Conservation (phyloP, 2,888 invertebrate species). For the Cheilosia grossa region DNA sequence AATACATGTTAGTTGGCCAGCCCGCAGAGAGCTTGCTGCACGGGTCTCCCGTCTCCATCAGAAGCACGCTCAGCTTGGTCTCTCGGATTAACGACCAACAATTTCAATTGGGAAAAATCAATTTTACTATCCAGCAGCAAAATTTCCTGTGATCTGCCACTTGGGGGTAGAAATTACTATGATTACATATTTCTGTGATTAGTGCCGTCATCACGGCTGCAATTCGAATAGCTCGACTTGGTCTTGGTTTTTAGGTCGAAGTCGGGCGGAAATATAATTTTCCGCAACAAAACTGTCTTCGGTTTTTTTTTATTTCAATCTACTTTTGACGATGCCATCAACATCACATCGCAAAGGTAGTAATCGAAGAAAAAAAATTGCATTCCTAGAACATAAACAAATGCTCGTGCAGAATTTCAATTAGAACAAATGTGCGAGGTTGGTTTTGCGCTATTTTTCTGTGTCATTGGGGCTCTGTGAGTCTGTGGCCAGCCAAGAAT, state of each 20-base stretch:
- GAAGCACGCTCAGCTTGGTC: constrained; percentile 11
- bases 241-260: constrained; percentile 42
- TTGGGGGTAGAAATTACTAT: constrained; percentile 60
- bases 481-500: constrained; percentile 11
- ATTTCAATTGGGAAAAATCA: constrained; percentile 61
- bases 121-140: constrained; percentile 41
- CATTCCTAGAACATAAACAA: constrained; percentile 69
- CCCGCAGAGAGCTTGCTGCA: constrained; percentile 43
- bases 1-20: constrained; percentile 56
- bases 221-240: constrained; percentile 23
- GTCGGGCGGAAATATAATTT: constrained; percentile 22
- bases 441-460: constrained; percentile 67
- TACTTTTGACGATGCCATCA: constrained; percentile 60
- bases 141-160: constrained; percentile 21
- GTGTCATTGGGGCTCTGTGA: constrained; percentile 52
- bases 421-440: constrained; percentile 75
- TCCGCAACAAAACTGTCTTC: constrained; percentile 7
- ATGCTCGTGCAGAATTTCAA: constrained; percentile 78
- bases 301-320: background rate
- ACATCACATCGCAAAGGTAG: constrained; percentile 38
- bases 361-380: constrained; percentile 31
- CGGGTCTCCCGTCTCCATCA: constrained; percentile 4
- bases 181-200: constrained; percentile 60
- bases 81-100: constrained; percentile 7
- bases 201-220: constrained; percentile 60